These are phyloP conservation scores for Otolemur garnettii DNA, from an alignment of 2,113 vertebrate species.

Conservation along the genomic window DNA sequence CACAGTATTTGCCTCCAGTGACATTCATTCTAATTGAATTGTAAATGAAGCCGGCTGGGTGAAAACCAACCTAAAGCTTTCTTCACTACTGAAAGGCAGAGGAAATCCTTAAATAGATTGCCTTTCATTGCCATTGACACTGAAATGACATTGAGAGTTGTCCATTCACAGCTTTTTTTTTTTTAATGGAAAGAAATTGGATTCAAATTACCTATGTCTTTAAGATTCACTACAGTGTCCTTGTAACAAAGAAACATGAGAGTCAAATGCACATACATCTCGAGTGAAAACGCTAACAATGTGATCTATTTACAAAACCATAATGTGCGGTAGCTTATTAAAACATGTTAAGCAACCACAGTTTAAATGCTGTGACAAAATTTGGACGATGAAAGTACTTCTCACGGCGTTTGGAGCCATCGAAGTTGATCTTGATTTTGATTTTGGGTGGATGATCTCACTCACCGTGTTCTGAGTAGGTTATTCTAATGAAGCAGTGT, in stretches of 20 bases:
- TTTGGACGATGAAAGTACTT: not conserved
- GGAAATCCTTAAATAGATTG: slow-evolving; percentile 37
- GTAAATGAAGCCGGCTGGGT: slow-evolving; percentile 82
- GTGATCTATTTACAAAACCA: not conserved
- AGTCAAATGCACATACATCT: not conserved
- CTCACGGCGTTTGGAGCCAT: not conserved
- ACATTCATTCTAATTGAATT: slow-evolving; percentile 85
- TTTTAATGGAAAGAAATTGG: not conserved
- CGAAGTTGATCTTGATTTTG: not conserved
- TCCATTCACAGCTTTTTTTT: slow-evolving; percentile 9
- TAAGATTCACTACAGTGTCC: not conserved
- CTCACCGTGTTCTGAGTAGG: not conserved
- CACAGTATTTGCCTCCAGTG: slow-evolving; percentile 82
- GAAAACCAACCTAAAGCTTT: slow-evolving; percentile 74
- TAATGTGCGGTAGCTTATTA: not conserved
- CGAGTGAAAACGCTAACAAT: not conserved
- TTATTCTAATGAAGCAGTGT: not conserved
- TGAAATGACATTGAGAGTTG: slow-evolving; percentile 55
- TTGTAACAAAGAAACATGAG: not conserved
- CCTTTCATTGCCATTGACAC: slow-evolving; percentile 12
- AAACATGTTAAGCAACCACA: not conserved
- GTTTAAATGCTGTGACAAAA: not conserved
- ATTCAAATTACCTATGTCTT: not conserved
- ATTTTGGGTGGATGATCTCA: not conserved
- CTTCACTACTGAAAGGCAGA: slow-evolving; percentile 48